Evolutionary conservation across 2,888 invertebrate genomes (phyloP), one percentile per base, ranked within the genome.

Genomic region (Pterobdella sp.): DNA sequence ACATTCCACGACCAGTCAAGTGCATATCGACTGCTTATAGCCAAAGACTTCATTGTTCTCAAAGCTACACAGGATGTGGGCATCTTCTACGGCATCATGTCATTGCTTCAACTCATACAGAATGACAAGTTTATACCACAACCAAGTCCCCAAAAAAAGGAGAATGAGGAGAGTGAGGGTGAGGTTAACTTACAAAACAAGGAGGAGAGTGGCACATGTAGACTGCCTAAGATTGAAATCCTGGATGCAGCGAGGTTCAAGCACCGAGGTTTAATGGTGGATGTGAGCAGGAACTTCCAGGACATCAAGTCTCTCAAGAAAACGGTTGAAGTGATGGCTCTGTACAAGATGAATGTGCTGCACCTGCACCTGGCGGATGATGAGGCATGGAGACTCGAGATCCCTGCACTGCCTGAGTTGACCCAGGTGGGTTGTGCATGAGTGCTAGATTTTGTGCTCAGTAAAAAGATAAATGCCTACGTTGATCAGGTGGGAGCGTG

Each of bases 281-380:
- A 83, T 68, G 80, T 82, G 22, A 79, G 79, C 3, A 73, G 83
- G 18, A 81, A 82, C 75, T 83, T 82, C 73, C 78, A 79, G 56
- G 67, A 65, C 18, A 73, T 74, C 66, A 67, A 72, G 35, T 72
- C 63, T 14, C 2, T 75, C n/a, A 31, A 36, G 63, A 78, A 78
- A 26, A 74, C 80, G n/a, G 73, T 83, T 34, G 79, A 81, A 26
- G 76, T 77, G 3, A 81, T 83, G 81, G 78, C 80, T 0, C 77
- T 77, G 77, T 83, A 82, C 76, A 83, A 82, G 74, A 72, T 83
- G 76, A 82, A 82, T 76, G 80, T 78, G 69, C 76, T 83, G 1
- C 81, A 82, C 73, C 77, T 82, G 4, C 83, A 82, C 75, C 74
- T 83, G 31, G 77, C 81, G 1, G 83, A 83, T 63, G 83, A 83